phyloP scores from a whole-genome alignment of 2,888 invertebrate species.

The Schizotus pectinicornis region DNA sequence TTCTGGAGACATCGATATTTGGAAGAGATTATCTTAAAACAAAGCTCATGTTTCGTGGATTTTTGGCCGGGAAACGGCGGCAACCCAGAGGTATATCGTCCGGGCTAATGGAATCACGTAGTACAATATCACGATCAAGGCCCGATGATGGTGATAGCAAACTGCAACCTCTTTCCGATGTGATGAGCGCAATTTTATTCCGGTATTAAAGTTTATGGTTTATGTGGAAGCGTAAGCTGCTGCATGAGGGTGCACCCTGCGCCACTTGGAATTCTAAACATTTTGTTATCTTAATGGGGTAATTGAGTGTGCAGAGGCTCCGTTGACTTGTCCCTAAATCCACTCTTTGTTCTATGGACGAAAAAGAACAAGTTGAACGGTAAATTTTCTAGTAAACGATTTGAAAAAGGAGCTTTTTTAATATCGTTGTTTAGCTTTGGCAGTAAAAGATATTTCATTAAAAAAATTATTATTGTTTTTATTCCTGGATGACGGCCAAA shows the following conservation, averaged over 20 bases:
- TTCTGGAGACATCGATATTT: conserved; percentile 12
- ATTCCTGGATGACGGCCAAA: too few species aligned
- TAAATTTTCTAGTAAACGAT: too few species aligned
- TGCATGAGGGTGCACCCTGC: conserved; percentile 1
- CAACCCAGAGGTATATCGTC: conserved; percentile 13
- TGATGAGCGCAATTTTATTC: conserved; percentile 29
- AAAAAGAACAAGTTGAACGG: too few species aligned
- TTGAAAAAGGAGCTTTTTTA: too few species aligned
- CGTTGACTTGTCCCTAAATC: too few species aligned
- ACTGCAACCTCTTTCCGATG: conserved; percentile 24
- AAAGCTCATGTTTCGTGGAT: conserved; percentile 27
- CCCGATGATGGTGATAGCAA: conserved; percentile 21
- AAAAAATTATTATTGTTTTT: too few species aligned
- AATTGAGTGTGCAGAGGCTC: neutral
- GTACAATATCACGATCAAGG: conserved; percentile 30
- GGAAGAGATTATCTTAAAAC: conserved; percentile 17
- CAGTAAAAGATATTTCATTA: too few species aligned
- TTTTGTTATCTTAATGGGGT: conserved; percentile 4
- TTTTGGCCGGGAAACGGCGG: conserved; percentile 11
- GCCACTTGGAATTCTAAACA: conserved; percentile 2
- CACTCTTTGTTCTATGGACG: too few species aligned
- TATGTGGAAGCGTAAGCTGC: neutral
- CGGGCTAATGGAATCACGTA: conserved; percentile 30
- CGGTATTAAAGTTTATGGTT: conserved; percentile 22
- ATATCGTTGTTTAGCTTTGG: too few species aligned